Evolutionary conservation across 37 sponge, comb jelly and placozoan species (phyloP), one percentile per base, ranked within the genome.

Genomic region (Beroe ovata): DNA sequence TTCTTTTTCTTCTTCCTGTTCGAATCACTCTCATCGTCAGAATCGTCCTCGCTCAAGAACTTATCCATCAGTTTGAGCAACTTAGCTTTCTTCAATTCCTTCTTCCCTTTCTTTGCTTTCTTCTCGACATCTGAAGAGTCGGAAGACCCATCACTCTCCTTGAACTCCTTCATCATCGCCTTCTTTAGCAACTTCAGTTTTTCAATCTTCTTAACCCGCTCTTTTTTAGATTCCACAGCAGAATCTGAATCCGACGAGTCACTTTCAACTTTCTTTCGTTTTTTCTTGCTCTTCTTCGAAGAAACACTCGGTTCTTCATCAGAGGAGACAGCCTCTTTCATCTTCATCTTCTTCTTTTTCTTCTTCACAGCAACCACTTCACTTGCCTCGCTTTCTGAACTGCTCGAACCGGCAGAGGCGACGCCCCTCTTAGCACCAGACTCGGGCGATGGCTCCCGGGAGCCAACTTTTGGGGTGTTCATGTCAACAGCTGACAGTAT

Each of bases 311-410:
- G 3, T 77, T 77, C 84, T 54, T 77, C 84, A 41, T 42, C 84
- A 40, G 54, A 42, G 0, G 84, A 77, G n/a, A 28, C 54, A 6
- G 26, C 38, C n/a, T n/a, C n/a, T 23, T 77, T 77, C 28, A 14
- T 77, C 38, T 77, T 77, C 84, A 42, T 77, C 54, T 77, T 77
- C 47, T 42, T 38, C 84, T 77, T 77, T 40, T 26, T 77, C 84
- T 40, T 77, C 33, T 77, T 77, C 41, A 30, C 3, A 26, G 18
- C 14, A 14, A 11, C 35, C 8, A 29, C 16, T 6, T 66, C 69
- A 66, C 69, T 66, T 11, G 2, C 54, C 11, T 47, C 69, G 34
- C 69, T 66, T 25, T 66, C 69, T 1, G 69, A 66, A 37, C 69
- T 66, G 16, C 69, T 66, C 2, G 69, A 33, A 16, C 30, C 69